Base-by-base conservation (phyloP, 2,113 vertebrate species). In the Hippotragus niger region DNA sequence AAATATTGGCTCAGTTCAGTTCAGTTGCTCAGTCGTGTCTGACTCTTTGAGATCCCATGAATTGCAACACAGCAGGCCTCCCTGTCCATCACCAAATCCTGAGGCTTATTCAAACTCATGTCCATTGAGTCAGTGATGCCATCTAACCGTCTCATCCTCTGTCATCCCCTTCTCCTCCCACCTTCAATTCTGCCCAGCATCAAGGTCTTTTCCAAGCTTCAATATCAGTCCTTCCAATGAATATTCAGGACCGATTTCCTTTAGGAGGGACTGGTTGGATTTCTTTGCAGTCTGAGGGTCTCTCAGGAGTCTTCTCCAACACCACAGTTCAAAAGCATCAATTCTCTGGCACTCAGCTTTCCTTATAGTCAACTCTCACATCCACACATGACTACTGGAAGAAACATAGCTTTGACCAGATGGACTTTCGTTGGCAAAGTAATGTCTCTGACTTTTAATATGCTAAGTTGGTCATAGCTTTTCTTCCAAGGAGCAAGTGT, bases 281-380 rank as follows among this genome's bases (percentile, higher is more conserved):
- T 1, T 10, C 62, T 9, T n/a, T n/a, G 1, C 16, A n/a, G 33
- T 19, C 33, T 16, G n/a, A n/a, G 62, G 16, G 62, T 17, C 7
- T 67, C 62, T 67, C 7, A 67, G 16, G 64, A 67, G 33, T 67
- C 33, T 67, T 67, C 2, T 67, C 64, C 33, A 67, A 19, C 64
- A n/a, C 64, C 33, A 2, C 64, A n/a, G 33, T n/a, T 67, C 16
- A 19, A 19, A 67, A 67, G 16, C 64, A 67, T n/a, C 16, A n/a
- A 19, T 10, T 67, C 8, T 67, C n/a, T 0, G 1, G 33, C 1
- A 2, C 15, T n/a, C 62, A 64, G 62, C 1, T 10, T 67, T 67
- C 64, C 19, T 67, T n/a, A 67, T 19, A 67, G 33, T 67, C 64
- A n/a, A 19, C 62, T 67, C 33, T n/a, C 16, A n/a, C 8, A n/a